Conservation (phyloP, 2,797 vertebrate genomes). For the Sorex maritimensis region DNA sequence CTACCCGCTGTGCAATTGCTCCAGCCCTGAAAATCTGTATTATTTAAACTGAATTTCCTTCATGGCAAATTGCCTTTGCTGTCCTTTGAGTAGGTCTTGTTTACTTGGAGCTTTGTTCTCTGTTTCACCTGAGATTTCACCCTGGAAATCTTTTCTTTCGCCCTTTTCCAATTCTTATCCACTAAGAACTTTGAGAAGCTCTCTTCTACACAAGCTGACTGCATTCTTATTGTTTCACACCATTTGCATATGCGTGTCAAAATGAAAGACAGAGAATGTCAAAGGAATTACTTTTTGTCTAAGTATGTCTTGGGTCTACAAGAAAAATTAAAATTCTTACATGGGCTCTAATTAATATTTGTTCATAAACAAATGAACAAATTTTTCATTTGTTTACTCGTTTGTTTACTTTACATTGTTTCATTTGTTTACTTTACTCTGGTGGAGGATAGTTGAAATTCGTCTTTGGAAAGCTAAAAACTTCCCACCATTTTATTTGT, state of each 20-base stretch:
- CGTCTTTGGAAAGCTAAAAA: conserved; percentile 46
- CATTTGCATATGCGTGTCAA: conserved; percentile 24
- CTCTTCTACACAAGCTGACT: neutral
- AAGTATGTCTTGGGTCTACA: conserved; percentile 53
- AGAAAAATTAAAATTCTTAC: conserved; percentile 9
- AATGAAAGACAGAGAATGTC: neutral
- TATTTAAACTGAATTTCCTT: conserved; percentile 64
- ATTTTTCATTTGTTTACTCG: too few species aligned
- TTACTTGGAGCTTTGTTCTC: conserved; percentile 62
- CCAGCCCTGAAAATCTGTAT: neutral
- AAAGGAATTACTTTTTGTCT: neutral
- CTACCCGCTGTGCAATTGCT: too few species aligned
- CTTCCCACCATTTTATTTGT: conserved; percentile 9
- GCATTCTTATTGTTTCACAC: conserved; percentile 12
- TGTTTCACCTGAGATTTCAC: conserved; percentile 15
- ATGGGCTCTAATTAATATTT: neutral
- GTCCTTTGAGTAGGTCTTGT: conserved; percentile 2
- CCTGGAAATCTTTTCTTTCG: conserved; percentile 30
- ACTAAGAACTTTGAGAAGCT: conserved; percentile 60
- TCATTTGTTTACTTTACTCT: conserved; percentile 45
- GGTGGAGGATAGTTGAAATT: conserved; percentile 47
- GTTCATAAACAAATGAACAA: too few species aligned
- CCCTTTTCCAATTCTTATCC: neutral
- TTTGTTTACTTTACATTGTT: too few species aligned
- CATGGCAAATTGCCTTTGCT: conserved; percentile 70